Base-by-base conservation (phyloP, 2,888 invertebrate genomes). In the Clanis bilineata region DNA sequence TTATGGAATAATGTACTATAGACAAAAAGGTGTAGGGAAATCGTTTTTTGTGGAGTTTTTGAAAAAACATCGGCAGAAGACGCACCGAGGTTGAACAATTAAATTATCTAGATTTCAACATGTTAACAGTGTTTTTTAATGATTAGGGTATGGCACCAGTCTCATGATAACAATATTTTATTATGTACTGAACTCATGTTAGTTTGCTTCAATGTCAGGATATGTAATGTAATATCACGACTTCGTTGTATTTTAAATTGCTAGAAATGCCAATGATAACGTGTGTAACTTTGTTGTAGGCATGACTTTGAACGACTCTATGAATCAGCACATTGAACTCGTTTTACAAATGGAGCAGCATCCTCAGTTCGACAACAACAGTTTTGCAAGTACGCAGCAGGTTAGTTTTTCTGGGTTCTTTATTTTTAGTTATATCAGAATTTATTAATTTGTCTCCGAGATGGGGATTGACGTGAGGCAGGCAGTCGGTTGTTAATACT, bases 241-340 rank as follows among this genome's bases (percentile, higher is more conserved):
- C n/a, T n/a, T n/a, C n/a, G 10, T 41, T 3, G 18, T 41, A 41
- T 41, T 41, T 41, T 15, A 41, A 41, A 3, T 38, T 56, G 12
- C 12, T 55, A 36, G 28, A 56, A 9, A 15, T 47, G 47, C 15
- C 15, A 3, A n/a, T 28, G 10, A 0, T 32, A 18, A 41, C 7
- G 6, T 55, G 38, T 59, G 60, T 58, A 63, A 38, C 44, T 70
- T 70, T 36, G 62, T 83, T 82, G 60, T 85, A 93, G 93, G 92
- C 62, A 92, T 93, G 92, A 90, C 91, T 64, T 71, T 93, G 70
- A 93, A 92, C 71, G 93, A 93, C 80, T 90, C 91, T 51, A 93
- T 93, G 93, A 93, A 93, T 76, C 93, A 92, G 74, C 93, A 93
- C 80, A 87, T 93, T 72, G 93, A 93, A 81, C 86, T 92, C 68